Evolutionary conservation across 2,888 invertebrate species (phyloP), one percentile per base, ranked within the genome.

Genomic region (Coenonympha glycerion): DNA sequence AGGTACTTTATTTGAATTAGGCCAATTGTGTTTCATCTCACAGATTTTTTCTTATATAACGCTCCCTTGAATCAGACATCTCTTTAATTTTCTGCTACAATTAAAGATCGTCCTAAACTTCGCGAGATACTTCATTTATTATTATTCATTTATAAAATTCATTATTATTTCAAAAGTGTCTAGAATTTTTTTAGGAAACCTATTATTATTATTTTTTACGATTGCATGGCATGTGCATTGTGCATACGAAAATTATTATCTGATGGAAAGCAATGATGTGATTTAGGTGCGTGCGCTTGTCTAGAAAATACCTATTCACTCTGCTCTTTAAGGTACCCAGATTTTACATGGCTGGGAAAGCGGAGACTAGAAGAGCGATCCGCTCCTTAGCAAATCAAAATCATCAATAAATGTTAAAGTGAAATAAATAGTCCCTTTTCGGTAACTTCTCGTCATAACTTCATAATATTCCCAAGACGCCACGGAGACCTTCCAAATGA

Each of bases 401-500:
- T 9, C 24, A 37, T 39, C 24, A 24, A 15, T n/a, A n/a, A n/a
- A n/a, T n/a, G 8, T 24, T 39, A 24, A 39, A 39, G 18, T 39
- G 13, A 47, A 50, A 51, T 36, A 47, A 39, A 22, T 39, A 39
- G 39, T 42, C 42, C 28, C 18, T 45, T 45, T 34, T 33, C 45
- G 34, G n/a, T 64, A 65, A 66, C 60, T 65, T 66, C 64, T 63
- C 65, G 63, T 68, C 71, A 69, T 73, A 76, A 74, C 77, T 74
- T 75, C 72, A 60, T 72, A 73, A 77, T 75, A 76, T 74, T 69
- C 69, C 65, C 67, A 64, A 65, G 71, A 73, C 71, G 71, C 66
- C 66, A 62, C 61, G 66, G 65, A 68, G 75, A 72, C 76, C 72
- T 73, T 69, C 68, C 65, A 73, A 81, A 77, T 73, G 71, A 73